These are phyloP conservation scores for Chroicocephalus ridibundus DNA, from an alignment of 2,113 vertebrate genomes.

Conservation along the genomic window DNA sequence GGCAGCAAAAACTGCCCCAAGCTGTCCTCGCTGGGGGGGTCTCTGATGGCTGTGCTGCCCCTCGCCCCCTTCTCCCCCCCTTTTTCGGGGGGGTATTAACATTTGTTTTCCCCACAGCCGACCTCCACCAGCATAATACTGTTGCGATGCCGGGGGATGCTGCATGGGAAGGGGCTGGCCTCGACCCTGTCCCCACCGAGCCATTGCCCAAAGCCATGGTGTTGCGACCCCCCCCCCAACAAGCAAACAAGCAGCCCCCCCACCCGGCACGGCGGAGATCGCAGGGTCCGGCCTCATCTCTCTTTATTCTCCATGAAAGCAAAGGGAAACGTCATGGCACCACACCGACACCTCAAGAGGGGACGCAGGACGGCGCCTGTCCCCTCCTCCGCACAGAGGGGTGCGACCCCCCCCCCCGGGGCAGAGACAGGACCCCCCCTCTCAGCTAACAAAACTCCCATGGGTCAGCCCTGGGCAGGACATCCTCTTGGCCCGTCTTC, in stretches of 20 bases:
- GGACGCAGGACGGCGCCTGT: background rate
- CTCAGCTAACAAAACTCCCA: background rate
- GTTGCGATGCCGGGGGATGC: background rate
- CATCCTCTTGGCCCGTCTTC: background rate
- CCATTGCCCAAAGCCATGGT: background rate
- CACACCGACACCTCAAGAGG: background rate
- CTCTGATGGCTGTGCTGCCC: background rate
- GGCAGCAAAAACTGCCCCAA: no score
- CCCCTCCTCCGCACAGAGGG: background rate
- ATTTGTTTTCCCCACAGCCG: background rate
- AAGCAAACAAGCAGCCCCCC: rapidly evolving
- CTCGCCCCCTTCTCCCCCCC: rapidly evolving
- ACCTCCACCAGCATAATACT: background rate
- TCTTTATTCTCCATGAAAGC: background rate
- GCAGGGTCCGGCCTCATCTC: rapidly evolving
- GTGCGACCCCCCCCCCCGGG: rapidly evolving
- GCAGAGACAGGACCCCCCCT: rapidly evolving
- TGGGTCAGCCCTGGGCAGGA: background rate
- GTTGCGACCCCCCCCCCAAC: no score
- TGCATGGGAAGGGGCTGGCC: background rate
- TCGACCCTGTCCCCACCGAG: background rate
- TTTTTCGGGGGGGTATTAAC: background rate
- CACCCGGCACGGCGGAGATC: rapidly evolving
- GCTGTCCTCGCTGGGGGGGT: background rate
- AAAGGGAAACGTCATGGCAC: rapidly evolving